phyloP scores from a whole-genome alignment of 2,888 invertebrate species.

The Eucriotettix oculatus region DNA sequence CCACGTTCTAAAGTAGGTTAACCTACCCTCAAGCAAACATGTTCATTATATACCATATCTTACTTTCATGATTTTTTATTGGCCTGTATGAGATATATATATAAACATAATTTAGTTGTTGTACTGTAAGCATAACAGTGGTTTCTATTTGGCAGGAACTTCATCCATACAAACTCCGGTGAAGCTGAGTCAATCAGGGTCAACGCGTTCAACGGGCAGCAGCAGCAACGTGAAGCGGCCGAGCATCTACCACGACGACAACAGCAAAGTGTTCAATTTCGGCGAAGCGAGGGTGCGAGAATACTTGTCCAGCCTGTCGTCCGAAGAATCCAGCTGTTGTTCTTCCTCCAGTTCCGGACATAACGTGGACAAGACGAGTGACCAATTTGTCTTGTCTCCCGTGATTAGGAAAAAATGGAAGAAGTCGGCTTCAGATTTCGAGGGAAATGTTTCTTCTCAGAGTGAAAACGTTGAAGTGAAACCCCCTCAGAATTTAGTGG shows the following conservation, averaged over 20 bases:
- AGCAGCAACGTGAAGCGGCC: not conserved
- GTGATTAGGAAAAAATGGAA: constrained; percentile 1
- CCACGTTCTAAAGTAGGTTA: no score
- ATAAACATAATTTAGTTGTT: no score
- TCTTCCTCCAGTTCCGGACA: not conserved
- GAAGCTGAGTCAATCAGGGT: constrained; percentile 12
- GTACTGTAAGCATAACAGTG: not conserved
- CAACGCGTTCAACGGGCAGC: not conserved
- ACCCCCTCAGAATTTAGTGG: not conserved
- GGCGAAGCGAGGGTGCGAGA: constrained; percentile 31
- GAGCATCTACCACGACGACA: constrained; percentile 20
- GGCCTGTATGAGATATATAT: no score
- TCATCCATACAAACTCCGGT: constrained; percentile 20
- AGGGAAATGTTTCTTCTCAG: not conserved
- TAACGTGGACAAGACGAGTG: not conserved
- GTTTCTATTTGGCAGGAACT: constrained; percentile 13
- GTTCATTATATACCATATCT: no score
- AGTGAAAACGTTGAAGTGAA: not conserved
- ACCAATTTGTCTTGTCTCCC: not conserved
- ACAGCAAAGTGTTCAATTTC: constrained; percentile 28
- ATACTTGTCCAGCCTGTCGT: constrained; percentile 31
- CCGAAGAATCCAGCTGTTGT: constrained; percentile 16
- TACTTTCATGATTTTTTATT: no score
- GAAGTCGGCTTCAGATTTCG: not conserved
- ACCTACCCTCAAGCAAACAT: no score